A percentile compares a stretch with the other conserved stretches of the same genome.
Conservation (phyloP, 2,113 vertebrate species). For the Ifrita kowaldi region DNA sequence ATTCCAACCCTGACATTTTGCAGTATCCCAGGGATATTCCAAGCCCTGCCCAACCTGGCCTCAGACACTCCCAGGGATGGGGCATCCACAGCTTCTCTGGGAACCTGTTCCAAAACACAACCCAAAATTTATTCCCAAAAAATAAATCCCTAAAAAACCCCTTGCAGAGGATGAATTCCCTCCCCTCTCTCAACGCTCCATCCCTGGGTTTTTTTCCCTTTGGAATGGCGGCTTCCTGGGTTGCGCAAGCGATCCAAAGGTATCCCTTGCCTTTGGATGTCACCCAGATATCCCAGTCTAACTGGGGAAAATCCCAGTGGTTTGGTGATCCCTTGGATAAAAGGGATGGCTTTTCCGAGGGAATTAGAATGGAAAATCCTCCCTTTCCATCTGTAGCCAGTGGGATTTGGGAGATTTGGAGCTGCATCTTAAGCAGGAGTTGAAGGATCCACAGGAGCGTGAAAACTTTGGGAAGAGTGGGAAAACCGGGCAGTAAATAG, state of each 20-base stretch:
- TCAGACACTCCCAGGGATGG: not conserved
- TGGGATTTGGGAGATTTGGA: not conserved
- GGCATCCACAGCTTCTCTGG: not conserved
- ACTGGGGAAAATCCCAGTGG: not conserved
- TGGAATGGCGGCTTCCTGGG: not conserved
- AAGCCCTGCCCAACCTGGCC: not conserved
- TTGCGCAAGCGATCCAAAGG: not conserved
- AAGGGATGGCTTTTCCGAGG: not conserved
- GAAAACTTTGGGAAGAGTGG: not conserved
- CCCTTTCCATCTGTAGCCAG: not conserved
- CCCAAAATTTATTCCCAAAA: rapidly evolving
- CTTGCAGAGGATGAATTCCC: not conserved
- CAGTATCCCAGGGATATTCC: not conserved
- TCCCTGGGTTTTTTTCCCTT: not conserved
- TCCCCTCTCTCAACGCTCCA: not conserved
- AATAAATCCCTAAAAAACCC: not conserved
- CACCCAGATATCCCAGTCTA: not conserved
- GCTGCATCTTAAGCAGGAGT: not conserved
- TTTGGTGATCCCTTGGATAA: rapidly evolving
- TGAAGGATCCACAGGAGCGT: not conserved
- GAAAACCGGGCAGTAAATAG: not conserved
- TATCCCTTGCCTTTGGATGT: not conserved
- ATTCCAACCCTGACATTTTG: not conserved
- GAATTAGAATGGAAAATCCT: not conserved
- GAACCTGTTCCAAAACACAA: not conserved